Conservation (phyloP, 2,888 invertebrate species). For the Allolobophora icterica region DNA sequence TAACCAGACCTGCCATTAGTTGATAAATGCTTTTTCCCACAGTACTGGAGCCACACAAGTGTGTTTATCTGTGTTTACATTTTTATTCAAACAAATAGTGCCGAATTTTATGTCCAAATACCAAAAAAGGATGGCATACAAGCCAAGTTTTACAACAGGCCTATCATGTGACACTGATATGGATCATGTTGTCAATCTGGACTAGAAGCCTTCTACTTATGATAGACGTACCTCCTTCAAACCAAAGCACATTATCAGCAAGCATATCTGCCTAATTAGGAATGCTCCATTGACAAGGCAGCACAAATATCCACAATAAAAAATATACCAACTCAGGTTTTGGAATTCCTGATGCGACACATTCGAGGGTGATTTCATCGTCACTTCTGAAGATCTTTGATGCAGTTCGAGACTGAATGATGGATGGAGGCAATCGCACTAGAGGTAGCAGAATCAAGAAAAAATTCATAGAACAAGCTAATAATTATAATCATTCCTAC, state of each 20-base stretch:
- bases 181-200: background rate
- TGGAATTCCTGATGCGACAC: conserved; percentile 24
- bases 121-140: background rate
- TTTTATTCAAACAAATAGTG: background rate
- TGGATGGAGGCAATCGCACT: conserved; percentile 37
- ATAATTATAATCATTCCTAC: background rate
- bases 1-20: background rate
- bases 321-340: conserved; percentile 32
- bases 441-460: background rate
- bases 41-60: background rate
- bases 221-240: background rate
- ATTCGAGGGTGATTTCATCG: conserved; percentile 26
- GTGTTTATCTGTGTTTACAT: conserved; percentile 3
- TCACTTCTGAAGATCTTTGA: conserved; percentile 32
- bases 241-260: background rate
- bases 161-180: background rate
- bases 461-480: background rate
- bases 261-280: background rate
- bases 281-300: background rate
- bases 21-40: background rate
- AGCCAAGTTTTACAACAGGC: background rate
- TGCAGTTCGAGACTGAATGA: background rate
- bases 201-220: background rate
- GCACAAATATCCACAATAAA: background rate
- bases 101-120: background rate